A percentile compares a stretch with the other conserved stretches of the same genome.
These are phyloP conservation scores for Acanthaster planci DNA, from an alignment of 35 echinoderm and acorn worm species.

Conservation along the genomic window DNA sequence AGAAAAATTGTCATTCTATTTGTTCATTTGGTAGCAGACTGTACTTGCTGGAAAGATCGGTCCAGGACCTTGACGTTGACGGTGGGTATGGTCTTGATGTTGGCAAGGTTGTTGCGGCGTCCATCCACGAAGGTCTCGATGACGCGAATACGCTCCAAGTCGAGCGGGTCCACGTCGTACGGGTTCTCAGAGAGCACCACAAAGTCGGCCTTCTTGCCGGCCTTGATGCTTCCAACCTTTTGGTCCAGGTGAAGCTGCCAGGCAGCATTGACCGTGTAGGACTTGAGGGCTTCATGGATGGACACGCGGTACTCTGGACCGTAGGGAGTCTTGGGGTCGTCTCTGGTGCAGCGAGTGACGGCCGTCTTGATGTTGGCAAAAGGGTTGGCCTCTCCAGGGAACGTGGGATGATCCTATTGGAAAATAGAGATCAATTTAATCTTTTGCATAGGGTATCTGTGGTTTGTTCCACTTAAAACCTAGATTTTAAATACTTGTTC, in stretches of 20 bases:
- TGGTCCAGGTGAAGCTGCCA: conserved; percentile 46
- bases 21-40: neutral
- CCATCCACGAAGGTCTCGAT: conserved; percentile 47
- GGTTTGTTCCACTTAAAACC: no score
- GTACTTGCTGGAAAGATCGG: neutral
- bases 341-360: conserved; percentile 55
- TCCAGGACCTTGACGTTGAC: neutral
- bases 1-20: no score
- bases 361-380: conserved; percentile 57
- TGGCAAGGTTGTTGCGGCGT: conserved; percentile 36
- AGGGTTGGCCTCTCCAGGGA: conserved; percentile 38
- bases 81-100: neutral
- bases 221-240: conserved; percentile 29
- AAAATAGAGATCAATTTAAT: neutral
- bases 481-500: no score
- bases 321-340: conserved; percentile 54
- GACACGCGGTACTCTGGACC: conserved; percentile 61
- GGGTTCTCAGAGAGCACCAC: conserved; percentile 51
- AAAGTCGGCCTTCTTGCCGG: conserved; percentile 55
- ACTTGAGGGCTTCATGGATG: conserved; percentile 56
- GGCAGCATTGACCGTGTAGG: conserved; percentile 62
- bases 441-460: neutral
- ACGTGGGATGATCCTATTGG: conserved; percentile 61
- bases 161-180: conserved; percentile 41
- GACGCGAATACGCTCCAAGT: conserved; percentile 37